Conservation (phyloP, 2,888 invertebrate species). For the Chymomyza procnemis region DNA sequence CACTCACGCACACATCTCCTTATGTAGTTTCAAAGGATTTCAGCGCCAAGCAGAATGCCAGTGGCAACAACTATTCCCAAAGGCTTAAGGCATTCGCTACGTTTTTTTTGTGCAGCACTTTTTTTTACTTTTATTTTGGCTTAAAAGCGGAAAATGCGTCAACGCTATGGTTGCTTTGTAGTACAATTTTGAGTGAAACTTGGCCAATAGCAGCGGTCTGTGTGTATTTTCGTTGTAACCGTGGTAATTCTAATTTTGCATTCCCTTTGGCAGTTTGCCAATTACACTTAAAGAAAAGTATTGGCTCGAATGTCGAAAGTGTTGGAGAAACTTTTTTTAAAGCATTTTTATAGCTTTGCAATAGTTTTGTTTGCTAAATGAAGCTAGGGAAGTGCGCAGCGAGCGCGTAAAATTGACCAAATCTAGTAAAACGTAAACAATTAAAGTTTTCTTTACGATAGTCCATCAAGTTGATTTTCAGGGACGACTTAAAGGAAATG, state of each 20-base stretch:
- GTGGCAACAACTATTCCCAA: slow-evolving; percentile 22
- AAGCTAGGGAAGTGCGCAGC: too few species aligned
- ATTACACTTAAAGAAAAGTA: not conserved
- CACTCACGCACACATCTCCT: not conserved
- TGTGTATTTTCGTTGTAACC: slow-evolving; percentile 32
- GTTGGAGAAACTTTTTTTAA: too few species aligned
- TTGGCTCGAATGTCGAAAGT: too few species aligned
- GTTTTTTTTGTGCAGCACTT: too few species aligned
- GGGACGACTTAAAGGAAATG: too few species aligned
- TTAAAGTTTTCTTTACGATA: too few species aligned
- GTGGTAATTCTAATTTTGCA: slow-evolving; percentile 50
- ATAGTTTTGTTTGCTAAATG: too few species aligned
- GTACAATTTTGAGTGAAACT: not conserved
- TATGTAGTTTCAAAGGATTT: slow-evolving; percentile 45
- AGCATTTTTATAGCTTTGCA: too few species aligned
- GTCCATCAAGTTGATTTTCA: too few species aligned
- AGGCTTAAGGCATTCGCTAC: slow-evolving; percentile 16
- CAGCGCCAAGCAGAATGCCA: slow-evolving; percentile 19
- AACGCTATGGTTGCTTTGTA: not conserved
- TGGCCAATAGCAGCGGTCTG: slow-evolving; percentile 1
- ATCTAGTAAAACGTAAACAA: too few species aligned
- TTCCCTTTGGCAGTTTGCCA: slow-evolving; percentile 40
- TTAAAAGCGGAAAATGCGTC: slow-evolving; percentile 48
- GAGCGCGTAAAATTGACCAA: too few species aligned
- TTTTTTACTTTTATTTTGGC: slow-evolving; percentile 38